A percentile compares a stretch with the other conserved stretches of the same genome.
Conservation (phyloP, 2,797 vertebrate genomes). For the Simalia tracyae region DNA sequence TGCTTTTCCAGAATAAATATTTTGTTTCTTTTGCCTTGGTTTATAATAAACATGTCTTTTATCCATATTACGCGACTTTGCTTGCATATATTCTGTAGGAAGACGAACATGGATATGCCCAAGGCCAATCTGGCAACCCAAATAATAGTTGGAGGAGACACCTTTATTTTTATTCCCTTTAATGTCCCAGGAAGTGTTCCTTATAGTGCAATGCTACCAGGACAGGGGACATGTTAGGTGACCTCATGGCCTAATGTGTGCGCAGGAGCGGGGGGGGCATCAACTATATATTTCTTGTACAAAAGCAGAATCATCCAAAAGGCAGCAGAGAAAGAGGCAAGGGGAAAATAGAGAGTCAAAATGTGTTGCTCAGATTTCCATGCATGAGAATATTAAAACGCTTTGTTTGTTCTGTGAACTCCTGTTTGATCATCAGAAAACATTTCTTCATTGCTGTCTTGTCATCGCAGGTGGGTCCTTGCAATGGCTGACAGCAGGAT, state of each 20-base stretch:
- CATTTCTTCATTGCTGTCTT: conserved; percentile 14
- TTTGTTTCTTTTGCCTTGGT: background rate
- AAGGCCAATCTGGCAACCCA: background rate
- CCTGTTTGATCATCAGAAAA: conserved; percentile 39
- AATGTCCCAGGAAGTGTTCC: background rate
- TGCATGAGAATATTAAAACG: background rate
- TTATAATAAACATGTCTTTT: background rate
- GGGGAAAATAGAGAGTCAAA: background rate
- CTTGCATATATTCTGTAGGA: background rate
- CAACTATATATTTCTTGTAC: background rate
- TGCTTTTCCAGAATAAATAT: background rate
- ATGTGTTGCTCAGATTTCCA: background rate
- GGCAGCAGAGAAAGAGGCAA: background rate
- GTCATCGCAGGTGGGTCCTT: conserved; percentile 20
- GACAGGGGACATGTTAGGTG: background rate
- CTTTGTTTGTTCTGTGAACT: conserved; percentile 24
- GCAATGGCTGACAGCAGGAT: conserved; percentile 15
- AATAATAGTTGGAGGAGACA: background rate
- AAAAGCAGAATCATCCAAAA: background rate
- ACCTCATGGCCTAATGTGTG: no score
- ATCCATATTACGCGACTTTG: background rate
- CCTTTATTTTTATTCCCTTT: background rate
- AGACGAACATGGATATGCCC: background rate
- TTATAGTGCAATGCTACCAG: background rate
- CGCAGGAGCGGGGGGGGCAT: no score